Conservation (phyloP, 1,140 invertebrate species). For the Mycetomoellerius zeteki region DNA sequence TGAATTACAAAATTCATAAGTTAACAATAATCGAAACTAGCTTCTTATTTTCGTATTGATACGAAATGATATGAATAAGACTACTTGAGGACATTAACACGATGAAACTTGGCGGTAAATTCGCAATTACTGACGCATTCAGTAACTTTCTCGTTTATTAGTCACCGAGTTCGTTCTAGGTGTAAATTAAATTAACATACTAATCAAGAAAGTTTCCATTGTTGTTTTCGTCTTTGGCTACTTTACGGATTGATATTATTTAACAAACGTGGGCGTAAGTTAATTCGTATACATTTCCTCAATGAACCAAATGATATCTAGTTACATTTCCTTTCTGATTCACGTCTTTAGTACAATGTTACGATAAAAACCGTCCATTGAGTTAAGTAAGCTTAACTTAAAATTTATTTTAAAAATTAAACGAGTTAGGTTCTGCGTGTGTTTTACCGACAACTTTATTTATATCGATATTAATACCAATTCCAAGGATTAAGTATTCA, state of each 20-base stretch:
- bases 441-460: background rate
- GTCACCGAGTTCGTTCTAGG: background rate
- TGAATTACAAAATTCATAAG: background rate
- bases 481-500: background rate
- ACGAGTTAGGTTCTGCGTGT: background rate
- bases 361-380: background rate
- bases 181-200: slow-evolving; percentile 20
- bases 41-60: background rate
- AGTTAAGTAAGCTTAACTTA: background rate
- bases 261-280: background rate
- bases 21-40: background rate
- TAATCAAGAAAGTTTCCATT: slow-evolving; percentile 23
- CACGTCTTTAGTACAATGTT: background rate
- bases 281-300: slow-evolving; percentile 27
- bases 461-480: background rate
- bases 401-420: background rate
- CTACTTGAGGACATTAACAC: slow-evolving; percentile 9
- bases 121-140: background rate
- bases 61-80: background rate
- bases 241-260: slow-evolving; percentile 35
- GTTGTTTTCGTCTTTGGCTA: slow-evolving; percentile 11
- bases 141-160: slow-evolving; percentile 46
- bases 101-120: background rate
- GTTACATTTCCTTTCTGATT: slow-evolving; percentile 52
- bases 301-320: slow-evolving; percentile 27